Base-by-base conservation (phyloP, 2,888 invertebrate genomes). In the Stegophylla sp. region DNA sequence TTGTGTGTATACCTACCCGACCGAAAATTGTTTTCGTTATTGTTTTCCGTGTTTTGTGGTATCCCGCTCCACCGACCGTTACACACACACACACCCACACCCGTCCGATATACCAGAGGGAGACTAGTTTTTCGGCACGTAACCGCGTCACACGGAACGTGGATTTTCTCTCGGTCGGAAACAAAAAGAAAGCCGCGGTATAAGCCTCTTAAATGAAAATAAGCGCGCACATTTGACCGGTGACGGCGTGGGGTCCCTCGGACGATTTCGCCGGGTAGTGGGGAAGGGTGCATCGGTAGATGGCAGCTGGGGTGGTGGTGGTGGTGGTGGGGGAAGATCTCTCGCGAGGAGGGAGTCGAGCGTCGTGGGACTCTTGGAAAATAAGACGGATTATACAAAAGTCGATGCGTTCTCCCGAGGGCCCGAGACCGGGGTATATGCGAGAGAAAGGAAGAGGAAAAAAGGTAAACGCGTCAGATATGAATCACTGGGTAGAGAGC, bases 341-440 rank as follows among this genome's bases (percentile, higher is more conserved):
- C n/a, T n/a, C 45, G 74, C 74, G 34, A 15, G 41, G 43, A 23
- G 15, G 9, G 63, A n/a, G 9, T n/a, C 3, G 12, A 23, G 45
- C 45, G 74, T 63, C 9, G 20, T 64, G 61, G 74, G 74, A 74
- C 74, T 48, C 34, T 72, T 48, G 48, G 74, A 53, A 76, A 66
- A 66, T 76, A 76, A 76, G 76, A 66, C 66, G 66, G 76, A 76
- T 76, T 76, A 66, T 59, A 75, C 61, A 51, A 63, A 51, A 74
- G 74, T 74, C 74, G 76, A 76, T 53, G 75, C 23, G 23, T 66
- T 76, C 76, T 43, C 61, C 23, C 67, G 51, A 10, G 76, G 26
- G 76, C 56, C 64, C 53, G 34, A n/a, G n/a, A 12, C 41, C 56
- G 41, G 15, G 51, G 51, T 51, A 75, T 9, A 34, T 17, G 34